Base-by-base conservation (phyloP, 2,113 vertebrate species). In the Rhea pennata region DNA sequence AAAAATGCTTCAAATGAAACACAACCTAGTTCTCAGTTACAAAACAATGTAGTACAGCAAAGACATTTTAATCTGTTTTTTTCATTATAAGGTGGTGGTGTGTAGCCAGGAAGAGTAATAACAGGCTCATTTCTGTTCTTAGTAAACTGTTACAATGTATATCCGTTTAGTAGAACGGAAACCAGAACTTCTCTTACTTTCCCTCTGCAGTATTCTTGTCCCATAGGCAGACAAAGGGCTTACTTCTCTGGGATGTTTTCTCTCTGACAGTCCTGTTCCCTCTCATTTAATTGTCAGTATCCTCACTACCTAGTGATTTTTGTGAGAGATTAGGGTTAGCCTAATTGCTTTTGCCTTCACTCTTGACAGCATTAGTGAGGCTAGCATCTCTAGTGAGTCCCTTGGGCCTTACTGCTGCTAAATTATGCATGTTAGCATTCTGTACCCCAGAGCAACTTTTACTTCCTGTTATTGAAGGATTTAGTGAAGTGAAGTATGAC, bases 1-100 rank as follows among this genome's bases (percentile, higher is more conserved):
- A 48, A 85, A 92, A 88, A 79, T 73, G 39, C 64, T 92, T 81
- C 69, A 90, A 92, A 96, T 64, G 67, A 65, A 74, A 91, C 33
- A 46, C 75, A 95, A 70, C 23, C 56, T 88, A 85, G 77, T 85
- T 81, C 82, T 72, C 91, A 73, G 71, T 80, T 88, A 89, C 19
- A 84, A 77, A 87, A 67, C 36, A 91, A 42, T 44, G 59, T 61
- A 51, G 56, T 83, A 46, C 53, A 88, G 53, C 56, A 71, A 89
- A 84, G 74, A 61, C 14, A 79, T 87, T 75, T 42, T 79, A 17
- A 89, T 56, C 58, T 81, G 44, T 88, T 77, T 88, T 88, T 94
- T 73, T 31, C 50, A 86, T 93, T 95, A 59, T 70, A 66, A 66
- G 73, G 44, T 80, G 64, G 0, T 2, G 16, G 9, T 83, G 27